phyloP scores from a whole-genome alignment of 1,140 invertebrate species.

The Nilaparvata lugens region DNA sequence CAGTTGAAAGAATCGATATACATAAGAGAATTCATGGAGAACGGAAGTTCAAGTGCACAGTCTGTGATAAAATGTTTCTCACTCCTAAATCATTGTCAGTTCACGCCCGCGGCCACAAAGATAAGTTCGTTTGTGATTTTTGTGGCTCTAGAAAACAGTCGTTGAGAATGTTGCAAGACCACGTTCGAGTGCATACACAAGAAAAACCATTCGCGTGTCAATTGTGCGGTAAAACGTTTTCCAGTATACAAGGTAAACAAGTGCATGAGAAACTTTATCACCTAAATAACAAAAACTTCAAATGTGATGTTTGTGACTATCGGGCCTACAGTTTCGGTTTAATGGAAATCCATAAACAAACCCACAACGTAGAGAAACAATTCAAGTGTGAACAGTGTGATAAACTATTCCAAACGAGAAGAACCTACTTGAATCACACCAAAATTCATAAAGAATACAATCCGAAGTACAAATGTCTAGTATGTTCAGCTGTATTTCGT shows the following conservation, averaged over 20 bases:
- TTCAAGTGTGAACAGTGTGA: slow-evolving; percentile 7
- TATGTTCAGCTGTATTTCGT: too few species aligned
- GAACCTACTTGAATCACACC: too few species aligned
- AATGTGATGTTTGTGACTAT: too few species aligned
- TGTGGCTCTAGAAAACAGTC: slow-evolving; percentile 92
- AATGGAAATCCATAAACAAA: too few species aligned
- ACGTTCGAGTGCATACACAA: slow-evolving; percentile 90
- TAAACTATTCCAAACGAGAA: not conserved
- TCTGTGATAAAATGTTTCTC: slow-evolving; percentile 78
- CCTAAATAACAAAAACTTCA: too few species aligned
- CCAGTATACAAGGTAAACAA: slow-evolving; percentile 43
- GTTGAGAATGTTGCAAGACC: slow-evolving; percentile 87
- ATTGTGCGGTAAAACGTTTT: slow-evolving; percentile 48
- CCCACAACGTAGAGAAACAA: not conserved
- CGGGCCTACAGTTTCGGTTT: too few species aligned
- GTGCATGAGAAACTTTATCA: slow-evolving; percentile 41
- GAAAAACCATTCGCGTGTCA: slow-evolving; percentile 90
- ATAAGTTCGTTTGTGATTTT: slow-evolving; percentile 89
- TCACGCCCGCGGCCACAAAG: slow-evolving; percentile 92
- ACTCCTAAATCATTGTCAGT: slow-evolving; percentile 93
- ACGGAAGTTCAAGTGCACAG: slow-evolving; percentile 71
- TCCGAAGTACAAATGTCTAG: too few species aligned
- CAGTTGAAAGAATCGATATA: not conserved
- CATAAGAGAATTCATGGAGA: not conserved
- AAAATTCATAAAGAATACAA: too few species aligned